These are phyloP conservation scores for Saccopteryx bilineata DNA, from an alignment of 2,113 vertebrate species.

Conservation along the genomic window DNA sequence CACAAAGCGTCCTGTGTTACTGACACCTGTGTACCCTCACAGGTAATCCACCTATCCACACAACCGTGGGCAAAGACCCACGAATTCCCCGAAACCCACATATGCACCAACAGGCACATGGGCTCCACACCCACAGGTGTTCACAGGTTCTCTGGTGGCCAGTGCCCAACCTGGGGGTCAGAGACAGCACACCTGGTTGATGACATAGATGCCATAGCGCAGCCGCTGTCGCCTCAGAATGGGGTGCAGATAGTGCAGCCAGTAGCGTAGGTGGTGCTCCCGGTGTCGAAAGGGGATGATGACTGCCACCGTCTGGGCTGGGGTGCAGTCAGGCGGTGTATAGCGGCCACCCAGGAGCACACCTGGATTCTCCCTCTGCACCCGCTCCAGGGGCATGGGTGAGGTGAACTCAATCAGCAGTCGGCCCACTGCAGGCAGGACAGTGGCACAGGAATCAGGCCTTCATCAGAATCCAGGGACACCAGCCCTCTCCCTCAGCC, in stretches of 20 bases:
- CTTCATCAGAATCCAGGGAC: conserved; percentile 1
- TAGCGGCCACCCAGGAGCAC: conserved; percentile 97
- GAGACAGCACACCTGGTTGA: conserved; percentile 94
- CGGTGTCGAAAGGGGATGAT: conserved; percentile 99
- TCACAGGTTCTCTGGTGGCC: neutral
- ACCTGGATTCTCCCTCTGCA: conserved; percentile 98
- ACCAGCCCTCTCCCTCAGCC: neutral
- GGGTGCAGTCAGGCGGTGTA: conserved; percentile 92
- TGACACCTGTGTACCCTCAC: no score
- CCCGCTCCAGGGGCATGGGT: conserved; percentile 97
- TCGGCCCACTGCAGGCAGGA: conserved; percentile 93
- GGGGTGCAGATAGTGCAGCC: conserved; percentile 99
- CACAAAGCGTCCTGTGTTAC: neutral
- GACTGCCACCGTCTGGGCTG: conserved; percentile 97
- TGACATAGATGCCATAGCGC: conserved; percentile 97
- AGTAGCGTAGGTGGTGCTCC: conserved; percentile 98
- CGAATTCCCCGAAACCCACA: neutral
- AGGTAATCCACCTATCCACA: neutral
- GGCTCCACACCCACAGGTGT: neutral
- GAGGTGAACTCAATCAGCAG: conserved; percentile 98
- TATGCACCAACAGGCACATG: neutral
- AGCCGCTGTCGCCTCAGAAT: conserved; percentile 97
- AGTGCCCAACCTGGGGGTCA: neutral
- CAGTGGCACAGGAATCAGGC: conserved; percentile 62
- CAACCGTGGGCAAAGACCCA: neutral